These are phyloP conservation scores for Glandiceps talaboti DNA, from an alignment of 53 echinoderm and acorn worm species.

Conservation along the genomic window DNA sequence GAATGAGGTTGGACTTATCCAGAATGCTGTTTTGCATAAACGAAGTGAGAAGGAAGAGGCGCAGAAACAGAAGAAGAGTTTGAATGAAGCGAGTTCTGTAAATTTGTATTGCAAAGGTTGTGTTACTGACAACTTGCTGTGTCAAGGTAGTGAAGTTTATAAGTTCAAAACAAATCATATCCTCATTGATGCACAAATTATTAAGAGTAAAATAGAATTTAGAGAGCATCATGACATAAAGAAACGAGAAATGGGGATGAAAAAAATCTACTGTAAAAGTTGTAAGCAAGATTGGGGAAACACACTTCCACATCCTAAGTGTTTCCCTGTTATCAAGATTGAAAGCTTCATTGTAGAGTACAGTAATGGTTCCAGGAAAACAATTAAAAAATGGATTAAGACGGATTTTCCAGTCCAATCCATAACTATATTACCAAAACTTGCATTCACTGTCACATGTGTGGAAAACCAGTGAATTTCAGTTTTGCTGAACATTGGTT, in stretches of 20 bases:
- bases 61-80: background rate
- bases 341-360: background rate
- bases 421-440: no score
- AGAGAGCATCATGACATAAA: background rate
- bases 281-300: background rate
- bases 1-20: conserved; percentile 12
- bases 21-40: conserved; percentile 19
- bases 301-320: background rate
- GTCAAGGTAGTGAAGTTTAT: background rate
- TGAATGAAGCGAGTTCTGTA: background rate
- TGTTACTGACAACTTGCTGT: no score
- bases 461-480: no score
- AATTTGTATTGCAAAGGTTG: background rate
- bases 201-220: background rate
- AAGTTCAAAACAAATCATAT: background rate
- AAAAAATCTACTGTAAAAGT: background rate
- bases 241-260: background rate
- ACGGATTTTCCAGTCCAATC: background rate
- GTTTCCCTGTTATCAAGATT: background rate
- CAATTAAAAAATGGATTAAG: background rate
- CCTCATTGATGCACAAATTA: background rate
- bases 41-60: background rate
- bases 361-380: background rate
- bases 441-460: no score
- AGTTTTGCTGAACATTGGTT: no score